Evolutionary conservation across 1,140 invertebrate species (phyloP), one percentile per base, ranked within the genome.

Genomic region (Chrysomallon squamiferum): DNA sequence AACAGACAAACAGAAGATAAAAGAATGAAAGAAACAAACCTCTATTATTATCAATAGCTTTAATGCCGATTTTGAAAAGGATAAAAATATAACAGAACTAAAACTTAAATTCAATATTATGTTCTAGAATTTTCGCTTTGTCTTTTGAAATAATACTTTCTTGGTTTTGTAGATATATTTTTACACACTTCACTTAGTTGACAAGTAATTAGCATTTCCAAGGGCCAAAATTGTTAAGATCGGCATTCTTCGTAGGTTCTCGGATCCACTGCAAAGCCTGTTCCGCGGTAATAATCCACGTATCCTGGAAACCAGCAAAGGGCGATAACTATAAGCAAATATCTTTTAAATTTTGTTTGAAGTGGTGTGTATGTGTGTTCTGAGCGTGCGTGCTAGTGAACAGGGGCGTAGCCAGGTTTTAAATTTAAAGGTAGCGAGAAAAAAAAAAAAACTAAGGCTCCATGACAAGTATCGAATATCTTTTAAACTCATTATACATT

Each of bases 211-310:
- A 61, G 22, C 60, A 62, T 18, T 22, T 29, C 60, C 60, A 62
- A 1, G 60, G 47, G 18, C 52, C n/a, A 59, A 69, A 69, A 41
- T 61, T 43, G 25, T 33, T 50, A 32, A 64, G 32, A 13, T 69
- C 60, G 25, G 52, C 49, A 5, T 38, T 54, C 15, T 47, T 29
- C 7, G 58, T 60, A 13, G 68, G 68, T 25, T 58, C 59, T 30
- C 62, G 47, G 41, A 66, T 52, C 68, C 68, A 69, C 20, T 65
- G 45, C 25, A 69, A 41, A n/a, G 63, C 49, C 49, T 69, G 62
- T 20, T 52, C 18, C 27, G 41, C 50, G 15, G 35, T 69, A 3
- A 69, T 41, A 11, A 69, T 47, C 68, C 68, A 69, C 29, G 59
- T 59, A 49, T 67, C 65, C 65, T 67, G 58, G 6, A 43, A 43